Percentiles rank a stretch among this genome's conserved stretches.
Evolutionary conservation across 2,113 vertebrate species (phyloP).

Genomic region (Corythaixoides concolor): DNA sequence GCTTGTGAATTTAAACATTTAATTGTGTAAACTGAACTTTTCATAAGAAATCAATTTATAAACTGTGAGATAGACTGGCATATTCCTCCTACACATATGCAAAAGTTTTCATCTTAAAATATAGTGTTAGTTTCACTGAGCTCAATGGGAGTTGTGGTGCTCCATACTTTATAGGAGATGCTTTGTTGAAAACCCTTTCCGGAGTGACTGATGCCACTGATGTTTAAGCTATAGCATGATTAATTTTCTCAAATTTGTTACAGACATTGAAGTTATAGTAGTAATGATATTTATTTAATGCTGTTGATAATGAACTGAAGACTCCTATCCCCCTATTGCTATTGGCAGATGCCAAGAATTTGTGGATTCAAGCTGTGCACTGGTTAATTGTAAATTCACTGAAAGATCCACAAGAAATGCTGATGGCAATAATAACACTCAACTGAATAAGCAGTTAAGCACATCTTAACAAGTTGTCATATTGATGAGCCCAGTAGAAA

Average conservation of each 20-base stretch:
- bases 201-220: not conserved
- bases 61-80: not conserved
- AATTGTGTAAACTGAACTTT: not conserved
- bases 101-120: not conserved
- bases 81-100: not conserved
- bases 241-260: not conserved
- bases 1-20: not conserved
- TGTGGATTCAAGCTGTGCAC: not conserved
- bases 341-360: not conserved
- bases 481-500: not conserved
- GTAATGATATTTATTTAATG: not conserved
- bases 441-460: not conserved
- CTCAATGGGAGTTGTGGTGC: not conserved
- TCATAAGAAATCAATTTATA: not conserved
- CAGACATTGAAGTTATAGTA: not conserved
- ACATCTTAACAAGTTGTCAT: not conserved
- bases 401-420: constrained; percentile 2
- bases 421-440: not conserved
- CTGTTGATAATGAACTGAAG: not conserved
- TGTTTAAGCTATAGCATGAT: not conserved
- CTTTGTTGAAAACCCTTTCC: not conserved
- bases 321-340: not conserved
- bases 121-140: not conserved
- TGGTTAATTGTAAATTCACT: constrained; percentile 18
- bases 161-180: not conserved